Conservation (phyloP, 92 coral and sea anemone species). For the Porites rus region DNA sequence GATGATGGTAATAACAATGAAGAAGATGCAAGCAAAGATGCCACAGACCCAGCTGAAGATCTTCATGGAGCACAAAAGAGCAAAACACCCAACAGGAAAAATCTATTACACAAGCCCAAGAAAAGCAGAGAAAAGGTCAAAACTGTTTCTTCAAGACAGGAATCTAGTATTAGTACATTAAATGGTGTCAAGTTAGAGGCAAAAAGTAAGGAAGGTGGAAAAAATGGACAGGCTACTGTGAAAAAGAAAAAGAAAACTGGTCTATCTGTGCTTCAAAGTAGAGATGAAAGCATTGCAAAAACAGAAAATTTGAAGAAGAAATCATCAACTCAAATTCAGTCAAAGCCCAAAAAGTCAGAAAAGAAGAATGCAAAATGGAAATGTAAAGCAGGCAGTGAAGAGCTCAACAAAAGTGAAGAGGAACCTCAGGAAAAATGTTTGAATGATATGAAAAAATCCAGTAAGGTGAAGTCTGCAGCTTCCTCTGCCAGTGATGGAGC, state of each 20-base stretch:
- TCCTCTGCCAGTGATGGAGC: conserved; percentile 3
- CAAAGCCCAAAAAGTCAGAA: conserved; percentile 3
- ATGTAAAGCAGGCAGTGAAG: neutral
- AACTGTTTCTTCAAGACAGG: neutral
- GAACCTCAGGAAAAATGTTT: conserved; percentile 1
- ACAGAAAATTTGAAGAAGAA: neutral
- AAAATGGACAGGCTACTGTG: neutral
- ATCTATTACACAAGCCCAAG: conserved; percentile 20
- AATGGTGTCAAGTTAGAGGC: neutral
- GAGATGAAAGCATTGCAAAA: neutral
- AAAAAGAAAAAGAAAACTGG: neutral
- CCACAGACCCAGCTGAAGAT: conserved; percentile 15
- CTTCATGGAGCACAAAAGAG: conserved; percentile 9
- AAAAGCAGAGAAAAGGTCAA: neutral
- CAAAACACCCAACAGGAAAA: conserved; percentile 21
- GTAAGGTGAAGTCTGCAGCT: neutral
- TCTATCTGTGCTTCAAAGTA: neutral
- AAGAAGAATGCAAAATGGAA: conserved; percentile 12
- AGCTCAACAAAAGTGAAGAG: neutral
- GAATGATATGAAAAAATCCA: neutral
- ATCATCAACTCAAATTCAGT: neutral
- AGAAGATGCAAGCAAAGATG: conserved; percentile 6
- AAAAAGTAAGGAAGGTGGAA: conserved; percentile 3
- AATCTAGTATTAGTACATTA: neutral
- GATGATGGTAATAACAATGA: conserved; percentile 1